phyloP scores from a whole-genome alignment of 37 sponge, comb jelly and placozoan genomes.

The Chondrilla cf. caribensis region DNA sequence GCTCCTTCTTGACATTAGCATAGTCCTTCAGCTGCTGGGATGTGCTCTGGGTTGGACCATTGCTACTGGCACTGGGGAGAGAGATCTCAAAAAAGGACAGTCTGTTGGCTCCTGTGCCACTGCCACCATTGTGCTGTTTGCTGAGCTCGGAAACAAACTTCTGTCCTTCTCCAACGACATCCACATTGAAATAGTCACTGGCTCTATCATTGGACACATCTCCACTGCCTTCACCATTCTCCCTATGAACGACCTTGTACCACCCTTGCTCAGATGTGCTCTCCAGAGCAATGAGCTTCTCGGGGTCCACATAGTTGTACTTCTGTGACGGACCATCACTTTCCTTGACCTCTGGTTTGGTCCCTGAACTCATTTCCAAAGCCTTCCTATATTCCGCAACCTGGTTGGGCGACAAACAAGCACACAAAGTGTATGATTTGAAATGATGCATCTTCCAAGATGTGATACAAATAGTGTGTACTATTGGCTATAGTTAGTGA shows the following conservation, averaged over 20 bases:
- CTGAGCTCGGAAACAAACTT: not conserved
- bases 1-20: slow-evolving; percentile 11
- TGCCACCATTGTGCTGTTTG: not conserved
- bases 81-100: slow-evolving; percentile 1
- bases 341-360: not conserved
- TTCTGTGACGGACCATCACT: not conserved
- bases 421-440: no score
- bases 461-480: no score
- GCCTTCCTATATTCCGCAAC: slow-evolving; percentile 34
- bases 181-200: slow-evolving; percentile 12
- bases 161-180: not conserved
- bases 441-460: no score
- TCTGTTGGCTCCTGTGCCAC: not conserved
- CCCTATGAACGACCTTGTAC: not conserved
- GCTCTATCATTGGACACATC: not conserved
- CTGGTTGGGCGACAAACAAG: not conserved
- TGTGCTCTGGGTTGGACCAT: not conserved
- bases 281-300: not conserved
- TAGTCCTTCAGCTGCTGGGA: slow-evolving; percentile 29
- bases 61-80: not conserved
- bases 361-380: not conserved
- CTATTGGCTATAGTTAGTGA: no score
- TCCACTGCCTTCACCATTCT: not conserved
- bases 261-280: not conserved
- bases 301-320: slow-evolving; percentile 2